phyloP scores from a whole-genome alignment of 2,888 invertebrate genomes.

The Protonemura montana region DNA sequence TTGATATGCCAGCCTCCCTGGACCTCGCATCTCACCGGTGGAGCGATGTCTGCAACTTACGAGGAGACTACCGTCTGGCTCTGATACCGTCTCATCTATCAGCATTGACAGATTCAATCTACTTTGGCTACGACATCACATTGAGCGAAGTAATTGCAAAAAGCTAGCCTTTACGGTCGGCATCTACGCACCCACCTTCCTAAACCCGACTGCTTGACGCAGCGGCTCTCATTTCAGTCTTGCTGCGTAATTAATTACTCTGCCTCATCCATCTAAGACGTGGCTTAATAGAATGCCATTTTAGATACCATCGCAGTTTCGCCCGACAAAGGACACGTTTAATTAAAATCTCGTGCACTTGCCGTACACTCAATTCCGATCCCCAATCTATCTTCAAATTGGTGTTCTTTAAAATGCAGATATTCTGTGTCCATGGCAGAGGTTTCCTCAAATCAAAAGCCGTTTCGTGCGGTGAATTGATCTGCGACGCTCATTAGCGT shows the following conservation, averaged over 20 bases:
- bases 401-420: no score
- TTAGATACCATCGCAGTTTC: neutral
- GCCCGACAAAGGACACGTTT: neutral
- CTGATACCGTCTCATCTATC: neutral
- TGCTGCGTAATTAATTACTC: neutral
- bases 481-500: no score
- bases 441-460: no score
- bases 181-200: neutral
- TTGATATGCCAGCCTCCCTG: neutral
- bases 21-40: neutral
- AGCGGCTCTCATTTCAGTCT: neutral
- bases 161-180: neutral
- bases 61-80: neutral
- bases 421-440: no score
- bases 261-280: neutral
- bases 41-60: no score
- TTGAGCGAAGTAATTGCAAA: neutral
- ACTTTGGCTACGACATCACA: neutral
- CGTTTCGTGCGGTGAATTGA: no score
- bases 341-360: neutral
- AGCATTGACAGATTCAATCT: constrained; percentile 7
- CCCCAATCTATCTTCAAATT: no score
- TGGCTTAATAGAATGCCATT: neutral
- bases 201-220: neutral
- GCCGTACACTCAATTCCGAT: neutral